Evolutionary conservation across 2,797 vertebrate genomes (phyloP), one percentile per base, ranked within the genome.

Genomic region (Atherinosoma microstoma): DNA sequence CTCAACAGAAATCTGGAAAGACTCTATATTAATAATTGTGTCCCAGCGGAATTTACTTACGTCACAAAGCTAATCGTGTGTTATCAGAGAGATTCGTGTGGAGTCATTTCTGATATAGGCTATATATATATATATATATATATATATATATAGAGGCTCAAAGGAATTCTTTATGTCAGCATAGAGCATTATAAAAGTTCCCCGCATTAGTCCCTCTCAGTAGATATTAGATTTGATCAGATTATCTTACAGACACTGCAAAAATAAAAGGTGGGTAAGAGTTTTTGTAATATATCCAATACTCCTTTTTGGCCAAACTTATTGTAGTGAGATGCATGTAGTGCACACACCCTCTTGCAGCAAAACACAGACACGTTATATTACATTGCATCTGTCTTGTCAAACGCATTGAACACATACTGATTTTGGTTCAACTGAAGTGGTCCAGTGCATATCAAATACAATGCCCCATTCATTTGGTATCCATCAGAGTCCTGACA

Each of bases 301-400:
- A 40, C 67, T 64, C 64, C 36, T 79, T 77, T 71, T 73, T 71
- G 69, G 60, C 78, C 65, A 85, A 83, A 60, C 60, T 69, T 76
- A 75, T 80, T 67, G 68, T 82, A 42, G 64, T 84, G 81, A 84
- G 85, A 91, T 87, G 67, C 72, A 76, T 78, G 77, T 83, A 80
- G 80, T 84, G 80, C 83, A 88, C 86, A 89, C 84, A 84, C 84
- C 78, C 83, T 85, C 86, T 92, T 93, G 92, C 90, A 92, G 92
- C 91, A 93, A 92, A 93, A 91, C 91, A 93, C 88, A 94, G 93
- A 91, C 89, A 92, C 89, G 34, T 87, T 92, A 92, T 87, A 78
- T 88, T 92, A 92, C 90, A 91, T 93, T 93, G 90, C 91, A 92
- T 91, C 86, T 87, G 90, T 92, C 91, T 91, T 66, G 72, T 92